A percentile compares a stretch with the other conserved stretches of the same genome.
phyloP scores from a whole-genome alignment of 1,140 invertebrate species.

The Acyrthosiphon pisum region DNA sequence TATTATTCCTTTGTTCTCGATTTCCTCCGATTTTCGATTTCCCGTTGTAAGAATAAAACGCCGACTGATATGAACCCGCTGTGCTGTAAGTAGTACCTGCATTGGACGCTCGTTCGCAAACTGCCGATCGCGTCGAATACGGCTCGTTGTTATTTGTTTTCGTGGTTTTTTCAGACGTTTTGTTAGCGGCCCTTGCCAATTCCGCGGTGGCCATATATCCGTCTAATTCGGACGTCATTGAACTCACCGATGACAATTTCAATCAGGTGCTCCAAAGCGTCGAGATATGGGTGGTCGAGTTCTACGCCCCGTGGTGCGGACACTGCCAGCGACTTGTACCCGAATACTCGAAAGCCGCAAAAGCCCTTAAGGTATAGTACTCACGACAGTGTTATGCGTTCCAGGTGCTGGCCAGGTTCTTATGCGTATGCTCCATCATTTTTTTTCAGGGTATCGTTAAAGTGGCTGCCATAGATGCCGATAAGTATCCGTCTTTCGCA shows the following conservation, averaged over 20 bases:
- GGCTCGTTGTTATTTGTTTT: neutral
- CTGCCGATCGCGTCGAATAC: neutral
- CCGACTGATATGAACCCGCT: neutral
- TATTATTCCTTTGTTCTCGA: conserved; percentile 6
- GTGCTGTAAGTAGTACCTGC: neutral
- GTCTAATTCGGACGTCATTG: conserved; percentile 64
- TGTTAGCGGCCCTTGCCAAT: neutral
- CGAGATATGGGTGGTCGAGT: conserved; percentile 74
- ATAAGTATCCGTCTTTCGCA: conserved; percentile 84
- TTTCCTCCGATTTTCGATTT: neutral
- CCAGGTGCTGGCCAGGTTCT: neutral
- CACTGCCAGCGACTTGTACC: conserved; percentile 76
- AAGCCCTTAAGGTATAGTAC: conserved; percentile 78
- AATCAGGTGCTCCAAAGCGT: conserved; percentile 63
- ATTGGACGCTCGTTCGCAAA: too few relatives aligned
- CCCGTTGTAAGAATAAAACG: neutral
- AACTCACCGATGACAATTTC: conserved; percentile 63
- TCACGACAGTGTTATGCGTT: neutral
- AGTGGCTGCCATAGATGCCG: conserved; percentile 92
- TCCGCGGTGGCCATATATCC: conserved; percentile 58
- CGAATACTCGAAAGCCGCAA: conserved; percentile 84
- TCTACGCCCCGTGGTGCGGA: conserved; percentile 79
- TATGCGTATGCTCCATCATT: neutral
- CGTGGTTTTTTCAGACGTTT: neutral
- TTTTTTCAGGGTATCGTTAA: conserved; percentile 83